Base-by-base conservation (phyloP, 2,113 vertebrate genomes). In the Brachionichthys hirsutus region DNA sequence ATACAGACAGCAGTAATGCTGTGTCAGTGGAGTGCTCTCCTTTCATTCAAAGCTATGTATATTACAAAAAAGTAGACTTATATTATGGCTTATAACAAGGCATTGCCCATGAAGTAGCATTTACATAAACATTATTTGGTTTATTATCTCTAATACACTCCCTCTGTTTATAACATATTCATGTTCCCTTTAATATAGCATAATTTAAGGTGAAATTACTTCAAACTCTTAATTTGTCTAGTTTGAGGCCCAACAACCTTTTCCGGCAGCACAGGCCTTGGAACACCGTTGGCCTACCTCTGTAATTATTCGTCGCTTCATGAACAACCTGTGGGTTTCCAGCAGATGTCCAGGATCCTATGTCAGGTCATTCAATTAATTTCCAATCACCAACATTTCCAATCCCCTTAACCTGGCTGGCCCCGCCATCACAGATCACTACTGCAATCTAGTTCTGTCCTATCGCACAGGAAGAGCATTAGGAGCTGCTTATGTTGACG, bases 341-440 rank as follows among this genome's bases (percentile, higher is more conserved):
- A 85, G 84, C 84, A 88, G 85, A 89, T 89, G 86, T 77, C 89
- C 82, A 77, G 84, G 88, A 89, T 90, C 85, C 86, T 73, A 75
- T 86, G 87, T 83, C 66, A 67, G 66, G 86, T 89, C 88, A 91
- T 90, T 93, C 86, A 83, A 92, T 93, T 93, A 91, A 93, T 88
- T 90, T 89, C 81, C 80, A 77, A 88, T 85, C 84, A 81, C 73
- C 43, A 78, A 88, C 72, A 78, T 87, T 92, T 93, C 84, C 85
- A 86, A 72, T 88, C 69, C 77, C 84, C 75, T 86, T 89, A 88
- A 89, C 87, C 88, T 90, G 86, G 88, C 71, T 58, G 66, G 84
- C 81, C 70, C 58, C 2, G 84, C 87, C 85, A 91, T 92, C 89
- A 93, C 44, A 74, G 72, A 77, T 74, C 75, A 72, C 73, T 80